These are phyloP conservation scores for Sakesphorus luctuosus DNA, from an alignment of 2,113 vertebrate genomes.

Conservation along the genomic window DNA sequence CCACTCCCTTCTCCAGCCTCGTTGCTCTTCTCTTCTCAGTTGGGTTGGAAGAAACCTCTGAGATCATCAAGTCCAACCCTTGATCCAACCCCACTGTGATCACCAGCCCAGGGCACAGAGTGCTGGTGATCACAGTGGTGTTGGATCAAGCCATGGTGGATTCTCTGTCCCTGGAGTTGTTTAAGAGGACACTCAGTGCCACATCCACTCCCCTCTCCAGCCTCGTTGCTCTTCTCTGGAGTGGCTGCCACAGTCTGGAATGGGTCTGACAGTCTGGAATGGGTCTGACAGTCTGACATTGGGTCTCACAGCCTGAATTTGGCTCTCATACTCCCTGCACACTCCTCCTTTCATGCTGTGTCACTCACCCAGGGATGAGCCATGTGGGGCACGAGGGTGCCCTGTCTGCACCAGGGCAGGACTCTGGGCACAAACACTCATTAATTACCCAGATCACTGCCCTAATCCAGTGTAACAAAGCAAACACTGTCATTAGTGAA, in stretches of 20 bases:
- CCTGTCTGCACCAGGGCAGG: not conserved
- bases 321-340: not conserved
- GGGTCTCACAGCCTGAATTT: not conserved
- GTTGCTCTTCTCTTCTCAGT: too few relatives aligned
- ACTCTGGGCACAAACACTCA: not conserved
- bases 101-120: too few relatives aligned
- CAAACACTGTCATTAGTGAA: not conserved
- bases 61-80: too few relatives aligned
- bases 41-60: too few relatives aligned
- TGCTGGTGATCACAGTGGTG: too few relatives aligned
- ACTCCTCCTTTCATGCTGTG: not conserved
- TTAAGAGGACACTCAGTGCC: too few relatives aligned
- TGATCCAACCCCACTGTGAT: too few relatives aligned
- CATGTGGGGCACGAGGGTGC: not conserved
- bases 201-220: too few relatives aligned
- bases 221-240: not conserved
- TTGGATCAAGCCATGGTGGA: too few relatives aligned
- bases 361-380: not conserved
- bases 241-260: not conserved
- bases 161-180: too few relatives aligned
- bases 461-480: not conserved
- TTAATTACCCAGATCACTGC: constrained; percentile 27
- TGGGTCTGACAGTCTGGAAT: not conserved
- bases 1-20: too few relatives aligned
- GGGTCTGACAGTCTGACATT: not conserved